Evolutionary conservation across 2,113 vertebrate species (phyloP).

Genomic region (Callionymus lyra): DNA sequence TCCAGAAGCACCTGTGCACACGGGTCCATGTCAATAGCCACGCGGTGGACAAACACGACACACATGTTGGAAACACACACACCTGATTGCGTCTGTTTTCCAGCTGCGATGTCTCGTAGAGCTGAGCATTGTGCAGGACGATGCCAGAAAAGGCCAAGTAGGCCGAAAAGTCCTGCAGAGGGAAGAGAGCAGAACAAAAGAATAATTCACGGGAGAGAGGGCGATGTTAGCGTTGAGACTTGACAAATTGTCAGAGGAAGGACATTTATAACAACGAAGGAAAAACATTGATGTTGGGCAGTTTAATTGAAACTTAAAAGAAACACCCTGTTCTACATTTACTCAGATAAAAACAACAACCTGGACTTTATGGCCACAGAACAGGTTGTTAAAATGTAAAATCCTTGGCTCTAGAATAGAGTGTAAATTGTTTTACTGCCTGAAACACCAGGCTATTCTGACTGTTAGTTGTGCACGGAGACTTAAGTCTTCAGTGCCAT

Average conservation of each 20-base stretch:
- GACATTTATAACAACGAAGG: neutral
- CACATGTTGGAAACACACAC: constrained; percentile 1
- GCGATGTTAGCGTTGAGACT: neutral
- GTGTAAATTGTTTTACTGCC: too few species aligned
- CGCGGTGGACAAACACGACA: neutral
- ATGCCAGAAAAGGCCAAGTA: constrained; percentile 96
- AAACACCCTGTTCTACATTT: too few species aligned
- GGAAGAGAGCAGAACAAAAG: constrained; percentile 4
- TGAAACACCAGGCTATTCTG: too few species aligned
- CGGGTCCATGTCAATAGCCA: constrained; percentile 3
- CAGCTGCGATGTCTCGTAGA: constrained; percentile 90
- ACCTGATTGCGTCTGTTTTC: constrained; percentile 95
- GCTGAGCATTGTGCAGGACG: constrained; percentile 91
- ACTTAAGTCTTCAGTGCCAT: too few species aligned
- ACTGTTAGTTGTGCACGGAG: too few species aligned
- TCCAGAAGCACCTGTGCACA: constrained; percentile 82
- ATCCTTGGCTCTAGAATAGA: too few species aligned
- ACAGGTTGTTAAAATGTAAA: too few species aligned
- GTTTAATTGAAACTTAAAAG: neutral
- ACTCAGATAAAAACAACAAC: neutral
- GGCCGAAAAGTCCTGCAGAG: constrained; percentile 81
- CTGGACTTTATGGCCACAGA: too few species aligned
- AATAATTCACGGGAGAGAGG: constrained; percentile 4
- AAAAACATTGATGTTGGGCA: constrained; percentile 1
- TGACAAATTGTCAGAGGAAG: constrained; percentile 7